Percentiles rank a stretch among this genome's conserved stretches.
These are phyloP conservation scores for Megalonaias nervosa DNA, from an alignment of 1,140 invertebrate genomes.

Conservation along the genomic window DNA sequence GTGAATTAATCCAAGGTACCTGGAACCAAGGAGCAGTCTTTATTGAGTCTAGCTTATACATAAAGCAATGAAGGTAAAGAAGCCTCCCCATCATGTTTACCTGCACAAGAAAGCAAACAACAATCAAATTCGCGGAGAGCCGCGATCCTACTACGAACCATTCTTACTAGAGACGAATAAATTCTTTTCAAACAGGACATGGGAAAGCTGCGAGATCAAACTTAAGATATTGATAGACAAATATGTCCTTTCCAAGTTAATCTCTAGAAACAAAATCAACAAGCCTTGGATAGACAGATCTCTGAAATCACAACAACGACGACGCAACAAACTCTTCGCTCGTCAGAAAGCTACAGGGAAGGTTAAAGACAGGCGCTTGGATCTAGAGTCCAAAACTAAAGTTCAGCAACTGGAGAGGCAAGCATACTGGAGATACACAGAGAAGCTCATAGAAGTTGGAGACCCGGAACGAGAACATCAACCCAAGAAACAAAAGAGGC, in stretches of 20 bases:
- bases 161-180: too few relatives aligned
- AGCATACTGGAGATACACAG: too few relatives aligned
- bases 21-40: conserved; percentile 1
- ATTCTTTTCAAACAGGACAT: too few relatives aligned
- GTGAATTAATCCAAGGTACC: neutral
- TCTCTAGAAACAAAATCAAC: neutral
- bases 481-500: too few relatives aligned
- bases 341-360: neutral
- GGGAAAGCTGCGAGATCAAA: too few relatives aligned
- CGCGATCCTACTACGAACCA: too few relatives aligned
- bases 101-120: neutral
- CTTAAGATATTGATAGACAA: neutral
- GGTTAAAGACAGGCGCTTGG: neutral
- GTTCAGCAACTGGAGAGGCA: too few relatives aligned
- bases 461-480: too few relatives aligned
- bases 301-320: too few relatives aligned
- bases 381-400: neutral
- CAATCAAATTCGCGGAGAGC: neutral
- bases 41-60: neutral
- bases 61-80: neutral
- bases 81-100: neutral
- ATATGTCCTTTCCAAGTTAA: neutral
- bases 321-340: neutral
- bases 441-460: too few relatives aligned
- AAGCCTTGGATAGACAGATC: neutral